A percentile compares a stretch with the other conserved stretches of the same genome.
phyloP scores from a whole-genome alignment of 1,140 invertebrate genomes.

The Lasaia peninsularis region DNA sequence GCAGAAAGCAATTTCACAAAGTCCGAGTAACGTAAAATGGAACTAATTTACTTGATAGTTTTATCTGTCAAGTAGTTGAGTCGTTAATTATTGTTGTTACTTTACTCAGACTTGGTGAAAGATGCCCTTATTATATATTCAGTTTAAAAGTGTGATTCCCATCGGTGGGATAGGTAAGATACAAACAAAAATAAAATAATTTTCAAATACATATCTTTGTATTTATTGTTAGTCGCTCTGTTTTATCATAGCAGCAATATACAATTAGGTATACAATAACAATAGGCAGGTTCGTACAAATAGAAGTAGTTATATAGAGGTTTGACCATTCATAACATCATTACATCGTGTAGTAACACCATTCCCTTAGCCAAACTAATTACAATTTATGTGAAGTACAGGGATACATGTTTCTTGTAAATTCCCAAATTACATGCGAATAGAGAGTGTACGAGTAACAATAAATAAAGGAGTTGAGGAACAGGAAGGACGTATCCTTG shows the following conservation, averaged over 20 bases:
- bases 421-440: neutral
- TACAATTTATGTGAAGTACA: conserved; percentile 18
- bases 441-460: too few relatives aligned
- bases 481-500: too few relatives aligned
- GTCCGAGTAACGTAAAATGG: too few relatives aligned
- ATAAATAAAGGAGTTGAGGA: too few relatives aligned
- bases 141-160: too few relatives aligned
- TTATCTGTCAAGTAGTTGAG: too few relatives aligned
- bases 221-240: conserved; percentile 54
- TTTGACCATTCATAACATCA: conserved; percentile 28
- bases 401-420: neutral
- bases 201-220: conserved; percentile 28
- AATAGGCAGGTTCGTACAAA: conserved; percentile 33
- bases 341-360: conserved; percentile 26
- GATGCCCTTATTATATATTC: too few relatives aligned
- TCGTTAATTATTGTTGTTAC: too few relatives aligned
- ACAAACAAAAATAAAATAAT: neutral
- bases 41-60: too few relatives aligned
- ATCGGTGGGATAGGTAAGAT: too few relatives aligned
- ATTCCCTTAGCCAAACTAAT: conserved; percentile 33
- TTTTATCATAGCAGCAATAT: conserved; percentile 45
- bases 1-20: too few relatives aligned
- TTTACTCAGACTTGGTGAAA: too few relatives aligned
- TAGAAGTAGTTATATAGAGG: conserved; percentile 19
- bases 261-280: conserved; percentile 22